Conservation (phyloP, 2,113 vertebrate species). For the Megaceryle maxima region DNA sequence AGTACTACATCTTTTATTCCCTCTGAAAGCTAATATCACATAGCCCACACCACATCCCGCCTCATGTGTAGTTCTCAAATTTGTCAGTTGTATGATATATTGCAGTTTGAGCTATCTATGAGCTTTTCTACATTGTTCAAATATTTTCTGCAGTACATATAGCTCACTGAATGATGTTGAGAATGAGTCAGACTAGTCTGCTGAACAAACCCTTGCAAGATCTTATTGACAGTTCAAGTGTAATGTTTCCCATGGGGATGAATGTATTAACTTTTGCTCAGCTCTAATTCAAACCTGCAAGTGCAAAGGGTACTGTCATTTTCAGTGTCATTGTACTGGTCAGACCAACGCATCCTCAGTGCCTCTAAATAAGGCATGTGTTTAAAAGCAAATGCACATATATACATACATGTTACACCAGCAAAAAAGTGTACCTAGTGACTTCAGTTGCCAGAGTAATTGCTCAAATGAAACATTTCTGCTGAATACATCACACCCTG, state of each 20-base stretch:
- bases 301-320: not conserved
- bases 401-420: not conserved
- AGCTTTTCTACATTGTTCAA: not conserved
- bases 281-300: not conserved
- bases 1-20: not conserved
- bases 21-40: not conserved
- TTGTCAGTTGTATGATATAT: not conserved
- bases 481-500: not conserved
- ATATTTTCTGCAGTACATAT: not conserved
- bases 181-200: not conserved
- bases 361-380: not conserved
- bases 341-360: not conserved
- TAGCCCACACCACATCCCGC: accelerated
- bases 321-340: not conserved
- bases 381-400: not conserved
- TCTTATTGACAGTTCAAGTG: not conserved
- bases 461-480: not conserved
- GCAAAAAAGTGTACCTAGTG: not conserved
- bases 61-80: not conserved
- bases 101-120: not conserved
- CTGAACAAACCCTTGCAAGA: not conserved
- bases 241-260: not conserved
- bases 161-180: not conserved
- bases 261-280: not conserved
- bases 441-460: not conserved